A percentile compares a stretch with the other conserved stretches of the same genome.
phyloP scores from a whole-genome alignment of 1,140 invertebrate species.

The Brachionus rotundiformis region DNA sequence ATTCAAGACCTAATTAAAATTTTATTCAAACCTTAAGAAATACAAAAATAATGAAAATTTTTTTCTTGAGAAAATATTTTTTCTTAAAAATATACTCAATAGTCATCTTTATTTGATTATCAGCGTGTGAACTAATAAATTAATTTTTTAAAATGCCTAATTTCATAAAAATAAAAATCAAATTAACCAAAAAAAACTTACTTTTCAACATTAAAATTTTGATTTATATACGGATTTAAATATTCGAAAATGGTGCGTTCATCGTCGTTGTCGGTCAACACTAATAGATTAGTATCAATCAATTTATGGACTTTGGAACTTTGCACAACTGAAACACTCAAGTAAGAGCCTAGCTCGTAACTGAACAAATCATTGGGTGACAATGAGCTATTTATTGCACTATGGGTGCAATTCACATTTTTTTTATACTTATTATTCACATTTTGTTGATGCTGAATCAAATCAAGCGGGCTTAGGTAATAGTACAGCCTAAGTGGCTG shows the following conservation, averaged over 20 bases:
- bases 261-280: constrained; percentile 36
- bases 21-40: too few relatives aligned
- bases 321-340: neutral
- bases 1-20: too few relatives aligned
- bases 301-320: neutral
- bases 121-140: too few relatives aligned
- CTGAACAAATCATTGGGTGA: constrained; percentile 4
- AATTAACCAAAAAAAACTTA: neutral
- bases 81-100: neutral
- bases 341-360: constrained; percentile 12
- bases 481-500: constrained; percentile 29
- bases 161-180: neutral
- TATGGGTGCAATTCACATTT: neutral
- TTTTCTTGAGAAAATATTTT: too few relatives aligned
- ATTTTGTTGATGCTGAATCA: constrained; percentile 35
- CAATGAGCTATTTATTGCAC: constrained; percentile 1
- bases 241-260: constrained; percentile 17
- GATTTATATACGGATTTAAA: constrained; percentile 47
- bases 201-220: constrained; percentile 46
- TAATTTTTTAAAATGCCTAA: too few relatives aligned
- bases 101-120: too few relatives aligned
- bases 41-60: too few relatives aligned
- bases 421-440: neutral
- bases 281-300: constrained; percentile 11
- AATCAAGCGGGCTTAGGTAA: constrained; percentile 41